phyloP scores from a whole-genome alignment of 1,140 invertebrate species.

The Calycopis cecrops region DNA sequence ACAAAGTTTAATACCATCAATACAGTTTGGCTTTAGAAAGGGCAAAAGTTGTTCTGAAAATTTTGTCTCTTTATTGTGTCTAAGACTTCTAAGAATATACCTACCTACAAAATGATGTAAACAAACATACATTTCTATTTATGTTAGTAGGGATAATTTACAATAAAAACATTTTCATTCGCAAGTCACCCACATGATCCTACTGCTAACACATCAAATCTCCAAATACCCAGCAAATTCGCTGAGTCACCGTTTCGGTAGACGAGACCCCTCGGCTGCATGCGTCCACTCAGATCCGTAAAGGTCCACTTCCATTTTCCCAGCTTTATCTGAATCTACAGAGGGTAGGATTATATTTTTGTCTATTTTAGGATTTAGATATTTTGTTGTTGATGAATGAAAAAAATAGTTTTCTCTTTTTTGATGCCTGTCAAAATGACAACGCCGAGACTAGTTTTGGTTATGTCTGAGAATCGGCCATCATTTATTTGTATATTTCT shows the following conservation, averaged over 20 bases:
- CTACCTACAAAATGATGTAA: too few relatives aligned
- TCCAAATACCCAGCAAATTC: too few relatives aligned
- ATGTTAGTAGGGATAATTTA: too few relatives aligned
- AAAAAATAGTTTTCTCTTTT: conserved; percentile 10
- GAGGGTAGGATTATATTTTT: conserved; percentile 19
- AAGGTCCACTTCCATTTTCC: conserved; percentile 63
- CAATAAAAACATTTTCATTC: too few relatives aligned
- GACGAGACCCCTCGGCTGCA: conserved; percentile 45
- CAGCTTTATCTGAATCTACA: conserved; percentile 12
- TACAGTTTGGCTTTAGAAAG: conserved; percentile 22
- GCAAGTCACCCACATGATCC: too few relatives aligned
- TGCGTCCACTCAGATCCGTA: conserved; percentile 42
- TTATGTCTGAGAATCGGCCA: too few relatives aligned
- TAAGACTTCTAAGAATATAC: too few relatives aligned
- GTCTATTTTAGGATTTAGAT: not conserved
- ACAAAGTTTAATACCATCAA: conserved; percentile 15
- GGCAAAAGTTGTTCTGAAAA: conserved; percentile 11
- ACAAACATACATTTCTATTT: too few relatives aligned
- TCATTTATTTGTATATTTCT: too few relatives aligned
- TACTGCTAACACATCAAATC: too few relatives aligned
- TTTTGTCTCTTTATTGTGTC: conserved; percentile 19
- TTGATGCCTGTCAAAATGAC: not conserved
- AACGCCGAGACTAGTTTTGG: conserved; percentile 10
- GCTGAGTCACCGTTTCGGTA: too few relatives aligned
- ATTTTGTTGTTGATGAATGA: conserved; percentile 9